Conservation (phyloP, 2,888 invertebrate genomes). For the Machimus atricapillus region DNA sequence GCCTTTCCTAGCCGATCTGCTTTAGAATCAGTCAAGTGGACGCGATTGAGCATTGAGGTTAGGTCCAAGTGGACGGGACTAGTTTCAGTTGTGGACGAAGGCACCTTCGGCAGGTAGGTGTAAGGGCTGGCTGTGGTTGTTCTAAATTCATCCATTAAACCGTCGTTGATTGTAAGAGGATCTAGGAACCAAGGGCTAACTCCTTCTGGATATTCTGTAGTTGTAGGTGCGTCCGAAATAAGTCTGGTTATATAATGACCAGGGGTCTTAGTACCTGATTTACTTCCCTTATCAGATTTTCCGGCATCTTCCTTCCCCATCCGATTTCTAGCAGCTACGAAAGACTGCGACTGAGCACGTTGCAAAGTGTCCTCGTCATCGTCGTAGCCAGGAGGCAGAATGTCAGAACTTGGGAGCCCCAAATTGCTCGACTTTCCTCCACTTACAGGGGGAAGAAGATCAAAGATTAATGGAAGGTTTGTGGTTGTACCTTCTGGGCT, state of each 20-base stretch:
- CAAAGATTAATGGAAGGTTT: conserved; percentile 51
- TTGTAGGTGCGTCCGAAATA: conserved; percentile 45
- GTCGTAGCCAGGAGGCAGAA: conserved; percentile 62
- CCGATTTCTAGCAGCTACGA: conserved; percentile 64
- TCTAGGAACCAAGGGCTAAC: conserved; percentile 68
- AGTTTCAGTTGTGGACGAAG: conserved; percentile 56
- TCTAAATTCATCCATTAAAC: conserved; percentile 63
- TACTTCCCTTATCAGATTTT: conserved; percentile 6
- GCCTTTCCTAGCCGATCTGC: conserved; percentile 61
- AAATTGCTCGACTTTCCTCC: conserved; percentile 47
- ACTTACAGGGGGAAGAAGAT: conserved; percentile 49
- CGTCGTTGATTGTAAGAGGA: conserved; percentile 76
- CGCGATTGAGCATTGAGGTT: conserved; percentile 48
- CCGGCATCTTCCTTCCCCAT: conserved; percentile 40
- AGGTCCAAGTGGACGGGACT: conserved; percentile 57
- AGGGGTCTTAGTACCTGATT: conserved; percentile 28
- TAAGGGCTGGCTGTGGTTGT: conserved; percentile 58
- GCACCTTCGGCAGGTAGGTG: conserved; percentile 57
- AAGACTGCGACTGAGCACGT: conserved; percentile 75
- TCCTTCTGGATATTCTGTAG: conserved; percentile 42
- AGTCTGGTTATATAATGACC: conserved; percentile 46
- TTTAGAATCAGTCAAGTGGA: conserved; percentile 55
- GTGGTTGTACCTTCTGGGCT: conserved; percentile 43
- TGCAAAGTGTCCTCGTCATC: conserved; percentile 73
- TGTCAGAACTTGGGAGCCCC: conserved; percentile 59